Base-by-base conservation (phyloP, 1,140 invertebrate species). In the Megathymus violae region DNA sequence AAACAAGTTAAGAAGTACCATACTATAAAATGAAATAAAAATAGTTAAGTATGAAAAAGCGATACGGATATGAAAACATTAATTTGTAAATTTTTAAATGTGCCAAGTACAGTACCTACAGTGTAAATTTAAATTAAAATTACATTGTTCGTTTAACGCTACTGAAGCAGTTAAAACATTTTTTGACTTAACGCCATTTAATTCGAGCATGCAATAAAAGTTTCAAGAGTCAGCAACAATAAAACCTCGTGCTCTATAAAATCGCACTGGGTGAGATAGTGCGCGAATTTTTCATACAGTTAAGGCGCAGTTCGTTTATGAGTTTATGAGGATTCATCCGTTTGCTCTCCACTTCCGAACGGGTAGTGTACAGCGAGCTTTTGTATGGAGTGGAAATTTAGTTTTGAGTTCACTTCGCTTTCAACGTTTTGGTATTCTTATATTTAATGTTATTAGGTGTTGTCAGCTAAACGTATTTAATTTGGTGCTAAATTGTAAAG, bases 201-300 rank as follows among this genome's bases (percentile, higher is more conserved):
- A n/a, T 6, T 59, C 15, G 22, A n/a, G n/a, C n/a, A 41, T 36
- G 50, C 46, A 44, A 62, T 69, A 69, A 65, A 68, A 56, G 22
- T 36, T 65, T 38, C 50, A 58, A 59, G 40, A 51, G 67, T 54
- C 50, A 13, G 7, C 13, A 43, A 56, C 36, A 43, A 56, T 56
- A 56, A 56, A 56, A 56, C 19, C 52, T n/a, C n/a, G n/a, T 43
- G 27, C 38, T 25, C 40, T 19, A 15, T 56, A 56, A 69, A 69
- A 60, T 48, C 47, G 27, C 52, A 10, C 43, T 22, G 13, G 43
- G 19, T 31, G 52, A 61, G 67, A 66, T 62, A 69, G 67, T 62
- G 52, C 14, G 52, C 59, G 52, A 69, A 58, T 65, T 68, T 64
- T 65, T 64, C 62, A 65, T 61, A 58, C 51, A 47, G 46, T 65